Base-by-base conservation (phyloP, 2,888 invertebrate species). In the Cephus spinipes region DNA sequence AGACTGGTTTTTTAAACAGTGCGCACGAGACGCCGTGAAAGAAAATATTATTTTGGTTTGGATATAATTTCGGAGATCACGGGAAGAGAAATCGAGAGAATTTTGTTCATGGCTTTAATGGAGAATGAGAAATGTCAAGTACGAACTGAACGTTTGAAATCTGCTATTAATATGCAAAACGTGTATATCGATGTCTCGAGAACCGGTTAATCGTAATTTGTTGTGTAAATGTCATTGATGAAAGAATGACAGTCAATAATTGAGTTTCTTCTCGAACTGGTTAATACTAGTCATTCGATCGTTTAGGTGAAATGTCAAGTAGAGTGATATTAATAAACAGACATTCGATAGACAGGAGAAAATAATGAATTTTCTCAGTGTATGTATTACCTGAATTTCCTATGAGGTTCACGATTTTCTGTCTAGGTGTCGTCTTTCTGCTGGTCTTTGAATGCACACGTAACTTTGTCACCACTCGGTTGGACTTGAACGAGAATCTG, bases 381-480 rank as follows among this genome's bases (percentile, higher is more conserved):
- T 55, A 9, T 55, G 23, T 55, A 55, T 15, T 55, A 55, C 55
- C 55, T 55, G 55, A 81, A 76, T 73, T 75, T 36, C 55, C 77
- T n/a, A 69, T 71, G 36, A 68, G 78, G 68, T 74, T 35, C 69
- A 73, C 33, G 33, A 74, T 74, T 77, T 69, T 32, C 74, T 77
- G 76, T 32, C 34, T 34, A 73, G 73, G 68, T 75, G 78, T 78
- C 82, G 81, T 79, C 81, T 69, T 32, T 77, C 40, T 76, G 55
- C 73, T 77, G 33, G 69, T 73, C 35, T n/a, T 69, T 69, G 32
- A 40, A 75, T 68, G 55, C 55, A 77, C 69, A 55, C 69, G 36
- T 32, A 30, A 30, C 12, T 55, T 31, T 68, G 30, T 68, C 69
- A 23, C 35, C 68, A 35, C 36, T 68, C 73, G 69, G 73, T 55